Percentiles rank a stretch among this genome's conserved stretches.
These are phyloP conservation scores for Eurystomus gularis DNA, from an alignment of 2,113 vertebrate genomes.

Conservation along the genomic window DNA sequence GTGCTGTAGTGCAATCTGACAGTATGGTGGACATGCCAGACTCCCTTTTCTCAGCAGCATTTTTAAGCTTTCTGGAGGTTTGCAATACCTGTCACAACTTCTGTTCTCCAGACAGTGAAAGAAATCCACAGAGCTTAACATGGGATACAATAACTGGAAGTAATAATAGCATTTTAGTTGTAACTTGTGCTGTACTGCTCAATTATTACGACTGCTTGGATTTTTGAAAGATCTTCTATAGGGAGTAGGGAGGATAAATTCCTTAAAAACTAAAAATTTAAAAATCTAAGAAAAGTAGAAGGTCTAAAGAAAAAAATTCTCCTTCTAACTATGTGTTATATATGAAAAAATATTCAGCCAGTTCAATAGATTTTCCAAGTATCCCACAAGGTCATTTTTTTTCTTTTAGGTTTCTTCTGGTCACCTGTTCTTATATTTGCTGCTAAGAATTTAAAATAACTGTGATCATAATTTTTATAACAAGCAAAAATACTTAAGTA, in stretches of 20 bases:
- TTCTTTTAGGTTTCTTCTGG: neutral
- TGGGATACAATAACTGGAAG: neutral
- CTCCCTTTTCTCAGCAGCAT: neutral
- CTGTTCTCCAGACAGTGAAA: neutral
- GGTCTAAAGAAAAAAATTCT: neutral
- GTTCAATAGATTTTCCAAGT: neutral
- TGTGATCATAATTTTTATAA: neutral
- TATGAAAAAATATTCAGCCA: neutral
- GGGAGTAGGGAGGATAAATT: neutral
- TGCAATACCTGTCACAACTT: neutral
- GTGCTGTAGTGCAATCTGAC: neutral
- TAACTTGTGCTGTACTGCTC: neutral
- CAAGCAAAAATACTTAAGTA: neutral
- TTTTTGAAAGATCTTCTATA: neutral
- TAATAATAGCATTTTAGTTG: neutral
- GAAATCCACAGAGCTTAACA: neutral
- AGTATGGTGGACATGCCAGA: neutral
- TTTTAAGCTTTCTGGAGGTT: neutral
- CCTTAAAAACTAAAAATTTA: neutral
- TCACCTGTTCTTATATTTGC: neutral
- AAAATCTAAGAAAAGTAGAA: neutral
- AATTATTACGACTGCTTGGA: neutral
- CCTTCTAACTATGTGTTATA: neutral
- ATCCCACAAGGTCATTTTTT: neutral
- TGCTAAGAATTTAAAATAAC: neutral